Conservation (phyloP, 2,113 vertebrate species). For the Tringa solitaria region DNA sequence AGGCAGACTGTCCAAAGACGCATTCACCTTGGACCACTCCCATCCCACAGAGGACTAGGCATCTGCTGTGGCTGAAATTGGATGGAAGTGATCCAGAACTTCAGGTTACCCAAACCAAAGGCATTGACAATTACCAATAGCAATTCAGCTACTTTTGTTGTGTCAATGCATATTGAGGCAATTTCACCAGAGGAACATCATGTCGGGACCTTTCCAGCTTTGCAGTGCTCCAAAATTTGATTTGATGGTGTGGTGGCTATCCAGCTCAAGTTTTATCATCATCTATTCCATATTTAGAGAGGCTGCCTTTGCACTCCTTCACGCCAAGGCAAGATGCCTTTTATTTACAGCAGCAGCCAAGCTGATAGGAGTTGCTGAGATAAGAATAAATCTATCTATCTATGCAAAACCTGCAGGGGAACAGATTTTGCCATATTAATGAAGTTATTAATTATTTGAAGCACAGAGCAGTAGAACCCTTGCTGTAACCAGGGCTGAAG, state of each 20-base stretch:
- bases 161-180: accelerated
- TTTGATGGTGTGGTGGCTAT: neutral
- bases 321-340: neutral
- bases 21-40: slow-evolving; percentile 40
- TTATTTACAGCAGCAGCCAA: neutral
- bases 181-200: neutral
- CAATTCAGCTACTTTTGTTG: accelerated
- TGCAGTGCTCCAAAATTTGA: neutral
- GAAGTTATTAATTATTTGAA: neutral
- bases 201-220: neutral
- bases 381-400: neutral
- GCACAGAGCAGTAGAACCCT: neutral
- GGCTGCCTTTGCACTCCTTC: neutral
- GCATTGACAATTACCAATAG: neutral
- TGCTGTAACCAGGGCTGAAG: neutral
- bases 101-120: neutral
- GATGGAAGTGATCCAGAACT: slow-evolving; percentile 30
- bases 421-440: neutral
- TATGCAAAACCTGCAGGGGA: neutral
- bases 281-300: neutral
- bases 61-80: slow-evolving; percentile 14
- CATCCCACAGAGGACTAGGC: neutral
- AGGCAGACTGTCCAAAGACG: neutral
- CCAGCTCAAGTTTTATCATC: neutral
- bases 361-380: neutral